Base-by-base conservation (phyloP, 2,888 invertebrate species). In the Drosophila meridiana region DNA sequence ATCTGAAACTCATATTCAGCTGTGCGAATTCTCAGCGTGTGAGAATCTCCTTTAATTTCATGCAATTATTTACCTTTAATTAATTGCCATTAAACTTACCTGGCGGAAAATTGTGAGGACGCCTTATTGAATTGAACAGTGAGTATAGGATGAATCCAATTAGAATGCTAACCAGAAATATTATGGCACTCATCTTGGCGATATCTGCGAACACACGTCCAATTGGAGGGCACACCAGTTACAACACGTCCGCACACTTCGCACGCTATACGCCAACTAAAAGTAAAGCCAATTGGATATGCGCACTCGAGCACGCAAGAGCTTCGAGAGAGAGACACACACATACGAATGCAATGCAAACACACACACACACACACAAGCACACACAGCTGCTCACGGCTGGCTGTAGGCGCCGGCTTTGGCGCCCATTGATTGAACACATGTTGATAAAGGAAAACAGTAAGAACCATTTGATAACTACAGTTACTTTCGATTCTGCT, bases 91-190 rank as follows among this genome's bases (percentile, higher is more conserved):
- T 1, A 6, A 43, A 47, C 89, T 89, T 53, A 92, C 92, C 92
- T 77, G 92, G 92, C 36, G 92, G 92, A 82, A 90, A 92, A 66
- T 92, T 91, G 47, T 70, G 71, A 0, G 92, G 92, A 8, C 92
- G 81, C 55, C 79, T 80, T 20, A 82, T 73, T 3, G 91, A 91
- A 26, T 68, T 82, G 3, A 89, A 55, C 38, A 92, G 50, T 55
- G 80, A 82, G 75, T 85, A 90, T 14, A 91, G 63, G 11, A 89
- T 40, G 61, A 73, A 84, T 5, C 83, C 86, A 59, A 91, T 59
- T 20, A 92, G 40, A 43, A 78, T 64, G 1, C 76, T 65, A 14
- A 82, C 69, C 34, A 91, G 69, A 76, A 91, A 78, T 62, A 91
- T 73, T 56, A 92, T 72, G 48, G 75, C 79, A 76, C 85, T 80